Percentiles rank a stretch among this genome's conserved stretches.
Conservation (phyloP, 2,113 vertebrate genomes). For the Lampris megalopsis region DNA sequence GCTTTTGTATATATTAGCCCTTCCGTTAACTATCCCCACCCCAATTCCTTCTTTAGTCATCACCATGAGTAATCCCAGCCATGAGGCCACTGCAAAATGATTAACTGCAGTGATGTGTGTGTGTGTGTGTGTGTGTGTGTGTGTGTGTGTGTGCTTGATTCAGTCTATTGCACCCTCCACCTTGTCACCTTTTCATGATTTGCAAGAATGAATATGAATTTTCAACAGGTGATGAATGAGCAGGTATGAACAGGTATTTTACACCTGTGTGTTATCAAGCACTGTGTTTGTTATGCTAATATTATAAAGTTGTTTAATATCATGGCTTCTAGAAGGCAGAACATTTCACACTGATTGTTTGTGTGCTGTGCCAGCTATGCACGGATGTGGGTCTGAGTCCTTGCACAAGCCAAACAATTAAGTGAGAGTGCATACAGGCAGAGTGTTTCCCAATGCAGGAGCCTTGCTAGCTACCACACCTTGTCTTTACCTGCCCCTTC, state of each 20-base stretch:
- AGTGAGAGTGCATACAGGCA: conserved; percentile 42
- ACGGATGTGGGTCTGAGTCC: background rate
- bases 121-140: background rate
- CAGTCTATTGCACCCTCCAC: background rate
- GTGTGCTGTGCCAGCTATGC: background rate
- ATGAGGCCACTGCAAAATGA: conserved; percentile 47
- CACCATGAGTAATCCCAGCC: conserved; percentile 34
- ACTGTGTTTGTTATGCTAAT: background rate
- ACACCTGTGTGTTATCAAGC: background rate
- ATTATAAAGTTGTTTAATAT: no score
- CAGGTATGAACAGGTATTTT: background rate
- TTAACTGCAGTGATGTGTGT: conserved; percentile 22
- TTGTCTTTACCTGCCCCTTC: conserved; percentile 40
- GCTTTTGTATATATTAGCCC: conserved; percentile 1
- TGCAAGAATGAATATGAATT: no score
- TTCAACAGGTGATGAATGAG: no score
- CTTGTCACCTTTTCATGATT: background rate
- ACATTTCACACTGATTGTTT: conserved; percentile 2
- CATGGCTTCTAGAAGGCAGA: no score
- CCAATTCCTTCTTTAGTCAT: conserved; percentile 26
- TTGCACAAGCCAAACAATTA: conserved; percentile 47
- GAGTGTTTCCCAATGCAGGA: no score
- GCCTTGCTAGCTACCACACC: conserved; percentile 65
- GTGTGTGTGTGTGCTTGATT: background rate
- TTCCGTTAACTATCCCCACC: conserved; percentile 37